Conservation (phyloP, 2,888 invertebrate genomes). For the Euproctis similis region DNA sequence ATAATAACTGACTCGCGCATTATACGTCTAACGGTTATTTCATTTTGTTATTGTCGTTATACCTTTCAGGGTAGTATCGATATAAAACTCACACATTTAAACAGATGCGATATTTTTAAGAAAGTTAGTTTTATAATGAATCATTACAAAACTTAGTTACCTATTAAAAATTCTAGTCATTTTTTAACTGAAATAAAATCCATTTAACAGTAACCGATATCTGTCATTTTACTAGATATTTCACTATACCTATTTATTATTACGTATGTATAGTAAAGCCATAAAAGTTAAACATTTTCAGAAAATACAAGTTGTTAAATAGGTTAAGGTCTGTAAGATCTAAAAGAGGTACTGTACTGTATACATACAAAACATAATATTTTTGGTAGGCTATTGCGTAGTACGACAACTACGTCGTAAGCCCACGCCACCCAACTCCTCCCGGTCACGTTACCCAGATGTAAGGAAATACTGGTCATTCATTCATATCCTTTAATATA, state of each 20-base stretch:
- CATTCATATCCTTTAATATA: conserved; percentile 40
- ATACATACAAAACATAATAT: conserved; percentile 23
- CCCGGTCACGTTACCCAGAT: conserved; percentile 17
- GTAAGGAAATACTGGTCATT: conserved; percentile 30
- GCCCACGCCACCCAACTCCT: conserved; percentile 14
- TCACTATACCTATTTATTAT: no score
- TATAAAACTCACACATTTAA: neutral
- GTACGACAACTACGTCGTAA: conserved; percentile 21
- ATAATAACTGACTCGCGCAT: conserved; percentile 34
- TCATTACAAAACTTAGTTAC: no score
- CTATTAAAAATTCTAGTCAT: no score
- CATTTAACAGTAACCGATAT: no score
- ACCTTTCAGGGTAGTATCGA: neutral
- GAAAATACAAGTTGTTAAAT: no score
- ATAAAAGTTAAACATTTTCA: no score
- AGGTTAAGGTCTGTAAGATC: no score
- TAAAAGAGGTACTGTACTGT: conserved; percentile 17
- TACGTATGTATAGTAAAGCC: no score
- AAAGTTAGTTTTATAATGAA: conserved; percentile 3
- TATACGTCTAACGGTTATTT: conserved; percentile 9
- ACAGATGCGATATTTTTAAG: neutral
- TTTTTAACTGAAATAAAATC: no score
- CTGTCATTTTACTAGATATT: no score
- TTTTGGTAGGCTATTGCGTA: conserved; percentile 11
- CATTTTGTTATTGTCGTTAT: conserved; percentile 2